Base-by-base conservation (phyloP, 2,797 vertebrate genomes). In the Coreius guichenoti region DNA sequence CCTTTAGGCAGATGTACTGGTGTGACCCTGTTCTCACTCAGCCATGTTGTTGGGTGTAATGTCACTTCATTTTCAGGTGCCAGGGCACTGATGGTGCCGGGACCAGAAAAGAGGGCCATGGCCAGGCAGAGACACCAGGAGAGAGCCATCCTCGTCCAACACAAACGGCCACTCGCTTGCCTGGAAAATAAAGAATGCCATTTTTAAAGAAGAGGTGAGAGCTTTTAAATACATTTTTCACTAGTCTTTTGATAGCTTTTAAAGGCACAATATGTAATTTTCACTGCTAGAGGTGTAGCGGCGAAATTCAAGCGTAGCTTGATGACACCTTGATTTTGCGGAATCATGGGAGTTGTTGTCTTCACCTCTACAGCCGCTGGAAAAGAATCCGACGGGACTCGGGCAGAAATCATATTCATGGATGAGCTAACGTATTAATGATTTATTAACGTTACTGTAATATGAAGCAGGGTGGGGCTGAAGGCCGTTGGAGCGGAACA, bases 1-100 rank as follows among this genome's bases (percentile, higher is more conserved):
- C 97, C 96, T 91, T 96, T 96, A 61, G 95, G 92, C 63, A 98
- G 93, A 47, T 95, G 93, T 67, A 97, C 0, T 45, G 95, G 92
- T 5, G 93, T 97, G 92, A 96, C 91, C 88, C 94, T 96, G 45
- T 96, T 96, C 68, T 96, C 95, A 69, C 92, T 92, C 79, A 98
- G 92, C 93, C 96, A 94, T 33, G 94, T 87, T 3, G 95, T 95
- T 47, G 95, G 95, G 39, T 95, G 95, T 75, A 96, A 95, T 0
- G 94, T 94, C 17, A 95, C 94, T 91, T 96, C 95, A 6, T 96
- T 96, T 90, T 95, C 94, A n/a, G 95, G 93, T 21, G 91, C 90
- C 84, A 93, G 76, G 67, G 89, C 87, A 2, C 84, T 81, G 45
- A 89, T 87, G 11, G 43, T 88, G 68, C 76, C 83, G 21, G 90